Conservation (phyloP, 2,888 invertebrate species). For the Drosophila meridiana region DNA sequence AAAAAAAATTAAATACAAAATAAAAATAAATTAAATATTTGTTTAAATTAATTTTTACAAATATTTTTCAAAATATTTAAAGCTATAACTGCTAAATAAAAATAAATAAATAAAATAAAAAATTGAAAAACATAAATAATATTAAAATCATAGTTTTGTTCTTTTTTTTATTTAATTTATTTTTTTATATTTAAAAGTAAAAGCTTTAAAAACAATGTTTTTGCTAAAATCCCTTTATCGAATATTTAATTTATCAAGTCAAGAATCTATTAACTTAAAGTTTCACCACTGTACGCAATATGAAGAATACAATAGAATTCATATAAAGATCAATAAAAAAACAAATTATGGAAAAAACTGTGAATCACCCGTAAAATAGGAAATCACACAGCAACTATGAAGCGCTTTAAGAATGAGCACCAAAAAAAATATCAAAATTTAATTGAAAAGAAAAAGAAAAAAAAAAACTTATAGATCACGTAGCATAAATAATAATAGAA, state of each 20-base stretch:
- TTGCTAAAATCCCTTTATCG: no score
- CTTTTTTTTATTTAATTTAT: no score
- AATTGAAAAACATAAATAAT: no score
- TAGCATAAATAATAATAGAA: conserved; percentile 42
- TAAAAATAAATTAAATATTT: no score
- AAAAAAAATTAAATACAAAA: no score
- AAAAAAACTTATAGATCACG: conserved; percentile 44
- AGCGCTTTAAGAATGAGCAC: conserved; percentile 47
- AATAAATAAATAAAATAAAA: no score
- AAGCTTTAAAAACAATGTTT: no score
- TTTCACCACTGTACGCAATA: conserved; percentile 30
- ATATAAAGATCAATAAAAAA: conserved; percentile 10
- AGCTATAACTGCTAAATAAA: no score
- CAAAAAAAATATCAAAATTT: conserved; percentile 11
- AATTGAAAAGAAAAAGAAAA: neutral
- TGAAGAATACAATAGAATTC: neutral
- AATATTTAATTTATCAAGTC: neutral
- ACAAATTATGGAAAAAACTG: conserved; percentile 14
- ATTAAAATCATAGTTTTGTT: no score
- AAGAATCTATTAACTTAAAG: conserved; percentile 46
- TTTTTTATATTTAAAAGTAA: no score
- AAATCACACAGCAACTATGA: conserved; percentile 54
- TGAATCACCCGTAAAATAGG: conserved; percentile 58
- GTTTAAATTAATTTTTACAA: no score
- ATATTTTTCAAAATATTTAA: no score